Evolutionary conservation across 2,797 vertebrate species (phyloP).

Genomic region (Lindbergichthys nudifrons): DNA sequence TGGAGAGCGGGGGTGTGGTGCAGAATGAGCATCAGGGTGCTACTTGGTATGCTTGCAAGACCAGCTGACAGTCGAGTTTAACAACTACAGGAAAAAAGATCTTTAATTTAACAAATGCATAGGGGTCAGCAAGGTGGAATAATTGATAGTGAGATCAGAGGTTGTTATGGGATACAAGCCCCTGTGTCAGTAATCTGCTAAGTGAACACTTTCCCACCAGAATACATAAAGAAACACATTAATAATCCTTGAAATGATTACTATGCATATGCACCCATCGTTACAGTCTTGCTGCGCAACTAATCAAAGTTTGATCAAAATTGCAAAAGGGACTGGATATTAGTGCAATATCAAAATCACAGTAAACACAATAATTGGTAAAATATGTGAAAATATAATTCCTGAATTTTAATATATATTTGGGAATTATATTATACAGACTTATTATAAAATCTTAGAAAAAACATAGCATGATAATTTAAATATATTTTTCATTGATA

Average conservation of each 20-base stretch:
- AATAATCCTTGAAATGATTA: not conserved
- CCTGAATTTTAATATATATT: too few relatives aligned
- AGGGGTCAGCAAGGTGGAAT: not conserved
- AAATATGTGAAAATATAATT: too few relatives aligned
- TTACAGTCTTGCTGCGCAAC: too few relatives aligned
- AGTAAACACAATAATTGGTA: too few relatives aligned
- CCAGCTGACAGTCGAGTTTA: constrained; percentile 11
- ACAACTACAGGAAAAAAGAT: not conserved
- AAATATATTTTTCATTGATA: too few relatives aligned
- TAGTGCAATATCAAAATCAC: too few relatives aligned
- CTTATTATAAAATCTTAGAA: too few relatives aligned
- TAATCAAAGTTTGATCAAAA: too few relatives aligned
- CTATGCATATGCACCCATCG: not conserved
- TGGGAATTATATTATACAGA: too few relatives aligned
- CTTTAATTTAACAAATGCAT: not conserved
- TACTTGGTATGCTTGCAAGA: constrained; percentile 18
- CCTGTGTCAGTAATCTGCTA: not conserved
- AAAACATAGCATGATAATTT: too few relatives aligned
- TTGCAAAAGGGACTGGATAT: too few relatives aligned
- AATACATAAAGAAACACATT: not conserved
- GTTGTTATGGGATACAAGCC: not conserved
- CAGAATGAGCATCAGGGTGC: constrained; percentile 37
- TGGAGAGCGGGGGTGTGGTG: constrained; percentile 30
- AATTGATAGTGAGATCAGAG: not conserved
- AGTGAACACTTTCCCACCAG: not conserved